Percentiles rank a stretch among this genome's conserved stretches.
phyloP scores from a whole-genome alignment of 2,888 invertebrate species.

The Anagyrus pseudococci region DNA sequence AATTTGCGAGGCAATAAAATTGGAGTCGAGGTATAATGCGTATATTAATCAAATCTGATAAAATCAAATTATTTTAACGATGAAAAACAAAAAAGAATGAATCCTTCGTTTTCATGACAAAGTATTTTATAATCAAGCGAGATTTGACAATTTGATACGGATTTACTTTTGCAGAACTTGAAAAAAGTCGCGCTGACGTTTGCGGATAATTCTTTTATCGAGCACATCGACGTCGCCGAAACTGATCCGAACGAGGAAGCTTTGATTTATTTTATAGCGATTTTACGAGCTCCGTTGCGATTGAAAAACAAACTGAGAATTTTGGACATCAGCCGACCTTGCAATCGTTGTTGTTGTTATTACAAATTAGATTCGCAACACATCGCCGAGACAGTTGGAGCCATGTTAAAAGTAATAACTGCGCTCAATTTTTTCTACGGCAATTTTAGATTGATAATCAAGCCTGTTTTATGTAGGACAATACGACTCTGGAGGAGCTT shows the following conservation, averaged over 20 bases:
- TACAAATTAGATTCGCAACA: conserved; percentile 50
- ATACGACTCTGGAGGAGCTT: conserved; percentile 64
- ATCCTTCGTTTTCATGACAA: no score
- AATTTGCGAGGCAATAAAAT: conserved; percentile 69
- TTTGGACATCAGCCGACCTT: conserved; percentile 62
- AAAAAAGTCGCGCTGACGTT: conserved; percentile 65
- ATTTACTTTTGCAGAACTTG: conserved; percentile 58
- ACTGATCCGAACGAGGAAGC: conserved; percentile 67
- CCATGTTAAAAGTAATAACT: conserved; percentile 54
- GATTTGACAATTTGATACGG: no score
- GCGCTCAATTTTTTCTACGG: background rate
- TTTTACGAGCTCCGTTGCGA: conserved; percentile 61
- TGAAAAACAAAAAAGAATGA: no score
- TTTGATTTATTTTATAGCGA: conserved; percentile 64
- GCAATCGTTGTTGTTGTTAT: conserved; percentile 50
- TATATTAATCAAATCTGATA: no score
- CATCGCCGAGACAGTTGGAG: conserved; percentile 53
- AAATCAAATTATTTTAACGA: no score
- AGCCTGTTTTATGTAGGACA: conserved; percentile 49
- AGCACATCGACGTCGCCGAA: conserved; percentile 67
- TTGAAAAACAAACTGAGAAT: conserved; percentile 52
- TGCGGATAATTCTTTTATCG: conserved; percentile 61
- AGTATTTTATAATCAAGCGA: no score
- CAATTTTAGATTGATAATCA: background rate
- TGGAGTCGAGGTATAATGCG: conserved; percentile 60